Evolutionary conservation across 2,888 invertebrate species (phyloP).

Genomic region (Melanostoma scalare): DNA sequence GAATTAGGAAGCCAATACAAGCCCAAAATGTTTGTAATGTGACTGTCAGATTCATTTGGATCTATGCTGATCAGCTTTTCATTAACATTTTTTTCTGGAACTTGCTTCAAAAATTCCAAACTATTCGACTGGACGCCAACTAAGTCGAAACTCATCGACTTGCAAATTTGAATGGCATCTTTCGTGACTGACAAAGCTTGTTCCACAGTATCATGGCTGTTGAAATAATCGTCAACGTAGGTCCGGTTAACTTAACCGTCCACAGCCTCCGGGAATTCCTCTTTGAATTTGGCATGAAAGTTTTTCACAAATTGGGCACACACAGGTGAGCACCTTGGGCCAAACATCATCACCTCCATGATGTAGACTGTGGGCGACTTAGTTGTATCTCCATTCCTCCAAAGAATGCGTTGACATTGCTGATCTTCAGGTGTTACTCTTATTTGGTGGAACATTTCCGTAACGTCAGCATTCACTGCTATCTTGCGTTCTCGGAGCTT

Average conservation of each 20-base stretch:
- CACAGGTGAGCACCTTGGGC: slow-evolving; percentile 20
- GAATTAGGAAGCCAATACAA: slow-evolving; percentile 2
- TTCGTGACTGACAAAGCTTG: not conserved
- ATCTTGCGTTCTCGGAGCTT: no score
- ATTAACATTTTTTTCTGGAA: not conserved
- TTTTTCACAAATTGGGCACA: slow-evolving; percentile 6
- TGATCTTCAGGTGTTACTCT: no score
- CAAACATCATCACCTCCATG: slow-evolving; percentile 12
- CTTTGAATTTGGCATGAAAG: slow-evolving; percentile 5
- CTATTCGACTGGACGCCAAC: not conserved
- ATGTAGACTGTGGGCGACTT: not conserved
- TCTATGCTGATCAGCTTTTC: not conserved
- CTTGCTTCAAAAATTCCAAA: not conserved
- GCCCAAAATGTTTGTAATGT: not conserved
- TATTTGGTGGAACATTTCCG: no score
- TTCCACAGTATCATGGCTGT: not conserved
- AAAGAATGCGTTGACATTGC: not conserved
- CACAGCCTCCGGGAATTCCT: not conserved
- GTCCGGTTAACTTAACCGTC: no score
- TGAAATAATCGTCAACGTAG: slow-evolving; percentile 45
- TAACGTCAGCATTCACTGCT: no score
- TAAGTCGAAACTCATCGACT: not conserved
- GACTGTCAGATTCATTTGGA: not conserved
- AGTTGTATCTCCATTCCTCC: not conserved
- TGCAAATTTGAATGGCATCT: slow-evolving; percentile 7